Percentiles rank a stretch among this genome's conserved stretches.
These are phyloP conservation scores for Recurvirostra avosetta DNA, from an alignment of 2,113 vertebrate genomes.

Conservation along the genomic window DNA sequence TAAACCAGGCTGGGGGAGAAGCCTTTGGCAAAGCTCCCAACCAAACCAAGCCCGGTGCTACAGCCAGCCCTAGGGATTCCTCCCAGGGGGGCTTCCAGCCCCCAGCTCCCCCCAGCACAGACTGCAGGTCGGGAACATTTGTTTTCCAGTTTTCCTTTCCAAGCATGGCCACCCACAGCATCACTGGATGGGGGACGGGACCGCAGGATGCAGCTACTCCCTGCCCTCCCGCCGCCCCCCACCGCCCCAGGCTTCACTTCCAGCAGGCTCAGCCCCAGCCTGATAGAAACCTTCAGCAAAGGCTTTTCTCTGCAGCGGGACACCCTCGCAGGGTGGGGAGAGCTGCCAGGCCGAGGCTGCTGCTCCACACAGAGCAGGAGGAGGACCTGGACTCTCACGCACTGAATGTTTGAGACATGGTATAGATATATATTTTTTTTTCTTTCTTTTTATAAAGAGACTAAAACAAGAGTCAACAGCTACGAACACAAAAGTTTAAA, in stretches of 20 bases:
- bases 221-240: not conserved
- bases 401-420: constrained; percentile 22
- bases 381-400: not conserved
- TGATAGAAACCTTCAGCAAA: not conserved
- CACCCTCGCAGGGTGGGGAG: not conserved
- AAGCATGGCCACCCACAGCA: not conserved
- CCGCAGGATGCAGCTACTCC: not conserved
- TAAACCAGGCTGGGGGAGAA: not conserved
- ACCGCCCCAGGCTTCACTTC: not conserved
- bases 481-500: constrained; percentile 34
- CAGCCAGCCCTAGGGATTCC: not conserved
- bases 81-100: not conserved
- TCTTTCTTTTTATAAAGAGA: constrained; percentile 59
- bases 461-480: constrained; percentile 61
- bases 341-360: not conserved
- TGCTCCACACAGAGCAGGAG: not conserved
- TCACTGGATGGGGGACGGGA: accelerated
- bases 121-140: accelerated
- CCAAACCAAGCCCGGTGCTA: not conserved
- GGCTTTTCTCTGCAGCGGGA: not conserved
- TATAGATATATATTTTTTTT: not conserved
- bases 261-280: not conserved
- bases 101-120: accelerated
- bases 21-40: not conserved
- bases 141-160: constrained; percentile 36